These are phyloP conservation scores for Drosophila chauvacae DNA, from an alignment of 1,140 invertebrate species.

Conservation along the genomic window DNA sequence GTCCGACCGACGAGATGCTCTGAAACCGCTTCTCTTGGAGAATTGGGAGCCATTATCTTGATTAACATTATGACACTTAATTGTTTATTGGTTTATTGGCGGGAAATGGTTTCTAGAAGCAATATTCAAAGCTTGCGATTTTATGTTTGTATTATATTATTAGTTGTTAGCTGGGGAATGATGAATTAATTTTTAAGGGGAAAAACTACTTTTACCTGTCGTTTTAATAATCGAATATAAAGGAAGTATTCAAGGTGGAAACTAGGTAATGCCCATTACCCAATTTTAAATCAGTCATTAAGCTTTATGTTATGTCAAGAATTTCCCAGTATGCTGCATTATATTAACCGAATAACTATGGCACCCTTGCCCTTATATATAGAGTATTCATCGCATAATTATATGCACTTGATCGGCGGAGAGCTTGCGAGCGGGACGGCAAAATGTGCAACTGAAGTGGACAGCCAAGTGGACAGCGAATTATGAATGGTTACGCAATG, in stretches of 20 bases:
- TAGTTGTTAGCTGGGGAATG: not conserved
- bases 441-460: conserved; percentile 74
- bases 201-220: no score
- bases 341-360: not conserved
- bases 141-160: not conserved
- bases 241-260: no score
- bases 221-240: no score
- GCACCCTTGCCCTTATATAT: not conserved
- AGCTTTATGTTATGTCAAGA: not conserved
- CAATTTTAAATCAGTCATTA: no score
- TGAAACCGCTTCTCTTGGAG: not conserved
- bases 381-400: conserved; percentile 43
- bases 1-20: conserved; percentile 38
- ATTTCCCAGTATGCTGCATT: not conserved
- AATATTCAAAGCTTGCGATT: not conserved
- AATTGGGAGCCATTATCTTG: not conserved
- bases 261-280: no score
- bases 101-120: not conserved
- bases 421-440: conserved; percentile 30
- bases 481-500: conserved; percentile 78
- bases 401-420: conserved; percentile 49
- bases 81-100: not conserved
- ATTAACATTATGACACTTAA: not conserved
- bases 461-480: conserved; percentile 79
- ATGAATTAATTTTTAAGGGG: no score